phyloP scores from a whole-genome alignment of 2,113 vertebrate species.

The Pangasianodon hypophthalmus region DNA sequence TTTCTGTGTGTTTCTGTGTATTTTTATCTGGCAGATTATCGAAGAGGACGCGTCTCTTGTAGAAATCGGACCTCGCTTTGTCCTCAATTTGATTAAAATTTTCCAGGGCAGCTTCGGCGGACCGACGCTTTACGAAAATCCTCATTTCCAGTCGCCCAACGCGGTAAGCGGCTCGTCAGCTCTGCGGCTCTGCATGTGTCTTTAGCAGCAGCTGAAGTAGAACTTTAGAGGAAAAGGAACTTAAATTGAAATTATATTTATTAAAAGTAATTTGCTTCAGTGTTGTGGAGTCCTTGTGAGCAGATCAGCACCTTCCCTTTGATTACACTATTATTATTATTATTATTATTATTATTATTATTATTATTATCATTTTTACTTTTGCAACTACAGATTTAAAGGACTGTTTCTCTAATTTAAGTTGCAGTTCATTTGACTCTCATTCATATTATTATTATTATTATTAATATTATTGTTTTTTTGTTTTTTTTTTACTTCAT shows the following conservation, averaged over 20 bases:
- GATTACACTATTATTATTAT: no score
- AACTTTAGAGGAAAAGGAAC: not conserved
- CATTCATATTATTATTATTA: not conserved
- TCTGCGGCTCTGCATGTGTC: not conserved
- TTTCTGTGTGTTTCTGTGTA: not conserved
- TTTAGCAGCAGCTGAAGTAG: not conserved
- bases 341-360: no score
- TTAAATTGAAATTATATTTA: not conserved
- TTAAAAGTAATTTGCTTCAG: not conserved
- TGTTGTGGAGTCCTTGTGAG: not conserved
- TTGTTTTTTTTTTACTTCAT: not conserved
- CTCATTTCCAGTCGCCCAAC: slow-evolving; percentile 89
- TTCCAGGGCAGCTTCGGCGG: slow-evolving; percentile 97
- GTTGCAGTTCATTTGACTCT: no score
- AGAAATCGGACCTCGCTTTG: slow-evolving; percentile 95
- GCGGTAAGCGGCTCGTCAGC: slow-evolving; percentile 73
- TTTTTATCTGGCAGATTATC: slow-evolving; percentile 79
- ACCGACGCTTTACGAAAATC: slow-evolving; percentile 91
- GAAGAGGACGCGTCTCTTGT: slow-evolving; percentile 93
- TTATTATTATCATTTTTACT: not conserved
- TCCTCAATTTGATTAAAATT: slow-evolving; percentile 94
- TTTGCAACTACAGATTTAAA: not conserved
- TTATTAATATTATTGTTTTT: not conserved
- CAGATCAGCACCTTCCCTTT: no score
- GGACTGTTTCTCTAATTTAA: not conserved